Percentiles rank a stretch among this genome's conserved stretches.
These are phyloP conservation scores for Nipponacmea schrenckii DNA, from an alignment of 2,888 invertebrate genomes.

Conservation along the genomic window DNA sequence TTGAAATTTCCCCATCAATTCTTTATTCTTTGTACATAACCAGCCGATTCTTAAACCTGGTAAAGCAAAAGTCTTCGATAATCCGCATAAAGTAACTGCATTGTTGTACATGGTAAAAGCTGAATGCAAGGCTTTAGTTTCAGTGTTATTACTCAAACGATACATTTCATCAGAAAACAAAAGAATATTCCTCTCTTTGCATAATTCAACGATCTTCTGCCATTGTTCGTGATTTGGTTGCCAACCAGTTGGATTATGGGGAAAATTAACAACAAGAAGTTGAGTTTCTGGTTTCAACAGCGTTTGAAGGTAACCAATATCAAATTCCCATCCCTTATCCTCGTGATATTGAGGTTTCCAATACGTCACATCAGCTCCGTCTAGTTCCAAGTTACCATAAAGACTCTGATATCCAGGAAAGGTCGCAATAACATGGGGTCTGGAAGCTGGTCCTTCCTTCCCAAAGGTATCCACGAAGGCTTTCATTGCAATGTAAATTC, in stretches of 20 bases:
- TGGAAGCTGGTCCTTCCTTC: conserved; percentile 11
- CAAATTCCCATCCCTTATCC: conserved; percentile 28
- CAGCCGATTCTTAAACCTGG: conserved; percentile 37
- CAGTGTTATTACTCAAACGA: conserved; percentile 29
- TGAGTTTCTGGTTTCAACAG: conserved; percentile 24
- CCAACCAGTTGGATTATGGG: conserved; percentile 36
- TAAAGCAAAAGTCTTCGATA: conserved; percentile 36
- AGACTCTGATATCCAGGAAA: conserved; percentile 37
- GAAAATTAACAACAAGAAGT: conserved; percentile 40
- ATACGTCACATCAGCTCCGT: conserved; percentile 15
- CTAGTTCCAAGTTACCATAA: conserved; percentile 27
- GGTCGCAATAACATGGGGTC: conserved; percentile 26
- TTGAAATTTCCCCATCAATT: conserved; percentile 19
- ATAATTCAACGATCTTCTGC: conserved; percentile 25
- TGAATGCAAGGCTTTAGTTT: conserved; percentile 21
- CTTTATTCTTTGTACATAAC: conserved; percentile 27
- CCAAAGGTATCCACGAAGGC: conserved; percentile 21
- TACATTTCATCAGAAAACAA: conserved; percentile 40
- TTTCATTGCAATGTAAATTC: conserved; percentile 38
- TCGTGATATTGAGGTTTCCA: conserved; percentile 20
- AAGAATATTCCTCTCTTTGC: conserved; percentile 23
- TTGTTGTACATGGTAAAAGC: conserved; percentile 28
- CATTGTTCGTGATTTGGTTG: conserved; percentile 23
- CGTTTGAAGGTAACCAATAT: conserved; percentile 19
- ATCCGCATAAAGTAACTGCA: conserved; percentile 30